Evolutionary conservation across 2,888 invertebrate species (phyloP), one percentile per base, ranked within the genome.

Genomic region (Lissocephala sabroskyi): DNA sequence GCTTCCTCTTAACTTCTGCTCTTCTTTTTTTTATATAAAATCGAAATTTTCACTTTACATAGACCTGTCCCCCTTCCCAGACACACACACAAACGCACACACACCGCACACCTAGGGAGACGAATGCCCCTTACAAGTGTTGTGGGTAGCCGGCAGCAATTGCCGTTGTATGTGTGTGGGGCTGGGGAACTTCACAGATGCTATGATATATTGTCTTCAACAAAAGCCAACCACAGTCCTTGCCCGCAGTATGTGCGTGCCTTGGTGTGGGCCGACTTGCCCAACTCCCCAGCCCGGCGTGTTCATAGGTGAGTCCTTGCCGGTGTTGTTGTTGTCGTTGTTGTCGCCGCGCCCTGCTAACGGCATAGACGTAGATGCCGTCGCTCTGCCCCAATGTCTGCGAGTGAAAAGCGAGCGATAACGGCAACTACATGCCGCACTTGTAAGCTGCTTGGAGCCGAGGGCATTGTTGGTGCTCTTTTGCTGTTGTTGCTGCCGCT

Each of bases 201-300:
- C 71, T 66, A 77, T 73, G 78, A 73, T 73, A 73, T 75, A 77
- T 75, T 75, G 71, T 75, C 75, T 65, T 59, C 63, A 56, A 77
- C 76, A 78, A 73, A 77, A 62, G 66, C 71, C 73, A 65, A 73
- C 57, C 65, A 61, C 59, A 67, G 68, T 55, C 36, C 57, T 56
- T 50, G 52, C 47, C 28, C 35, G 16, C 10, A 14, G 10, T 35
- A 35, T 9, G 32, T 33, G 46, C 37, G 52, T 42, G 40, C 33
- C 18, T 39, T 36, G 33, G 41, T 48, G 39, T 17, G 19, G 19
- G 46, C 14, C n/a, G n/a, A n/a, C n/a, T n/a, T n/a, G n/a, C n/a
- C n/a, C n/a, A n/a, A n/a, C n/a, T n/a, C n/a, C n/a, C n/a, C n/a
- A 16, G 29, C 17, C n/a, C 29, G 29, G 42, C 36, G 42, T 46